These are phyloP conservation scores for Amphiura filiformis DNA, from an alignment of 35 echinoderm and acorn worm genomes.

Conservation along the genomic window DNA sequence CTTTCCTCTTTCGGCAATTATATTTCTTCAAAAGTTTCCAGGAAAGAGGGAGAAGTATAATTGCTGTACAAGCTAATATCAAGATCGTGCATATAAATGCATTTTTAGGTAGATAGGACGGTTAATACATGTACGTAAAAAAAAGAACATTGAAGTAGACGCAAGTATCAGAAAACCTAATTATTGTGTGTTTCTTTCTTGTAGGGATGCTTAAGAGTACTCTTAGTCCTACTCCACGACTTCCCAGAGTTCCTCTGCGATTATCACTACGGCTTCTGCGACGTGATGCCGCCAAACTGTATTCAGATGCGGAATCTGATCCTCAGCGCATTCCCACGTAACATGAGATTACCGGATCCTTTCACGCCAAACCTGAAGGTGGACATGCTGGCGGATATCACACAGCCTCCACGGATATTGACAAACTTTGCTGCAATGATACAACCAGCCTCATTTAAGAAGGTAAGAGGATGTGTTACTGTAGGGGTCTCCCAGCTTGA, in stretches of 20 bases:
- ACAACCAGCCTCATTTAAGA: constrained; percentile 97
- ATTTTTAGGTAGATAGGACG: too few species aligned
- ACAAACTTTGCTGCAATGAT: constrained; percentile 97
- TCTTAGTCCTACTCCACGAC: constrained; percentile 93
- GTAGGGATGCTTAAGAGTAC: constrained; percentile 82
- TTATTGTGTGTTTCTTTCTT: background rate
- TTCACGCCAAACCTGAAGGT: constrained; percentile 99
- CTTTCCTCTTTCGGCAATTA: too few species aligned
- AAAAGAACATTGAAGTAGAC: too few species aligned
- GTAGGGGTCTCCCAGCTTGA: too few species aligned
- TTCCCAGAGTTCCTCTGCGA: constrained; percentile 99
- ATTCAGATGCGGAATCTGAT: constrained; percentile 99
- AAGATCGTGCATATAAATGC: too few species aligned
- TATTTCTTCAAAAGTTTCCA: too few species aligned
- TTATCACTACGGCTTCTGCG: constrained; percentile 99
- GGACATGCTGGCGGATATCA: constrained; percentile 95
- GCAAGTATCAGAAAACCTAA: too few species aligned
- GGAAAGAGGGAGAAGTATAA: too few species aligned
- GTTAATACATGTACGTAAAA: too few species aligned
- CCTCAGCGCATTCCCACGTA: constrained; percentile 94
- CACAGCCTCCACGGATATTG: constrained; percentile 90
- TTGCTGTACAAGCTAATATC: too few species aligned
- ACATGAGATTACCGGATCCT: constrained; percentile 97
- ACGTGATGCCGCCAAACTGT: constrained; percentile 99
- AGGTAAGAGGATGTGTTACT: too few species aligned